Evolutionary conservation across 1,140 invertebrate species (phyloP), one percentile per base, ranked within the genome.

Genomic region (Alviniconcha marisindica): DNA sequence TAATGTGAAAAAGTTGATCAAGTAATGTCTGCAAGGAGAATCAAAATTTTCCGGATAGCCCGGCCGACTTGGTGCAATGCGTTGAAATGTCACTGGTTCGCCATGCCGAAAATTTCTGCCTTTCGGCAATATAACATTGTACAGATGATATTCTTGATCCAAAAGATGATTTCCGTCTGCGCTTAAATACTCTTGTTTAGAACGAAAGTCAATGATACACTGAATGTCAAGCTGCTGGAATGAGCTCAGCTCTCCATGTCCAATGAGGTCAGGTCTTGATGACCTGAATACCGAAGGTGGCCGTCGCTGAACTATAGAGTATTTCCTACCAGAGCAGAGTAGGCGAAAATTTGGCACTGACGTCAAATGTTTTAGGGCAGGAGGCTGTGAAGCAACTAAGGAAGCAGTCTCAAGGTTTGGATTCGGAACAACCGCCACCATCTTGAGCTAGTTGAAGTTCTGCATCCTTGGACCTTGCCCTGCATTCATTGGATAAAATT

Each of bases 171-270:
- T 79, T 4, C 87, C 88, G 15, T 86, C 56, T 0, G 84, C 15
- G 4, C 2, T 18, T 36, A 77, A 36, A 69, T 90, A 91, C 69
- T 90, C 89, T 5, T 76, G 76, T 24, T 48, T 24, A 0, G 89
- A 90, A 83, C 90, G 77, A 60, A 89, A 88, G 82, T 91, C 90
- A 56, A 91, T 84, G 40, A 91, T 89, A 28, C 79, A 76, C 28
- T 86, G 85, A 36, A 91, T 90, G 3, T 83, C 82, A 18, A 89
- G 66, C 42, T 88, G 48, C 31, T 85, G 82, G 56, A 90, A 89
- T 54, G 82, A 40, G 5, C 73, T 81, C 21, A 89, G 54, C 74
- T 90, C 89, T 1, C 74, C 36, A 12, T 82, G 76, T 1, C 82
- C 73, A 36, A 91, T 77, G 28, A 87, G 81, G 76, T 91, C 90